These are phyloP conservation scores for Germaria angustata DNA, from an alignment of 2,888 invertebrate species.

Conservation along the genomic window DNA sequence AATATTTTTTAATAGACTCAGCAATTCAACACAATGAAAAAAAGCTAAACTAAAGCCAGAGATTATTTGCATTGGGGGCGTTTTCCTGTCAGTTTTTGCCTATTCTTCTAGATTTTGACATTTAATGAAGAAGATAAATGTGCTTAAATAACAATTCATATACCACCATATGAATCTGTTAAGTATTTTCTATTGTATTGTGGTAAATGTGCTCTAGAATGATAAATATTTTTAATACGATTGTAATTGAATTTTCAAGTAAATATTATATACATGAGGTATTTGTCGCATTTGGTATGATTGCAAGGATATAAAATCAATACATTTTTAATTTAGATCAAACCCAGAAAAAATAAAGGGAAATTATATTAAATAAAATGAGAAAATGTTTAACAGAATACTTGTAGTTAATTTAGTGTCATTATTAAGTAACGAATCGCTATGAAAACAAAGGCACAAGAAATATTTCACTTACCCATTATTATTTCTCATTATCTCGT, in stretches of 20 bases:
- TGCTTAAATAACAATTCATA: conserved; percentile 51
- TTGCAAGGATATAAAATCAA: conserved; percentile 28
- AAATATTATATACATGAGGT: conserved; percentile 14
- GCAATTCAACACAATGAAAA: not conserved
- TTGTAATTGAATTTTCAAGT: conserved; percentile 57
- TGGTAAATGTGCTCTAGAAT: not conserved
- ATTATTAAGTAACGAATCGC: no score
- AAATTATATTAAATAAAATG: not conserved
- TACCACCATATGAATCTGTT: conserved; percentile 31
- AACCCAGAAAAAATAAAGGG: not conserved
- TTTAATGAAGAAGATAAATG: conserved; percentile 64
- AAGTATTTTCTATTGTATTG: conserved; percentile 19
- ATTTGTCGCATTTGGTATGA: not conserved
- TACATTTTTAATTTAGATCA: conserved; percentile 64
- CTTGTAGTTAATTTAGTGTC: no score
- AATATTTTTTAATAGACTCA: conserved; percentile 57
- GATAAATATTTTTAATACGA: not conserved
- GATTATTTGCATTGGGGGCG: conserved; percentile 53
- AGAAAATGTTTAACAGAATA: no score
- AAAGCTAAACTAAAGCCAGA: conserved; percentile 25
- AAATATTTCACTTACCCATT: no score
- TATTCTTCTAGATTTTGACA: conserved; percentile 47
- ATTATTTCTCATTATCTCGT: no score
- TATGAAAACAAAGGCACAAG: no score
- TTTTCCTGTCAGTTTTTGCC: conserved; percentile 37